Evolutionary conservation across 1,140 invertebrate genomes (phyloP).

Genomic region (Plodia interpunctella): DNA sequence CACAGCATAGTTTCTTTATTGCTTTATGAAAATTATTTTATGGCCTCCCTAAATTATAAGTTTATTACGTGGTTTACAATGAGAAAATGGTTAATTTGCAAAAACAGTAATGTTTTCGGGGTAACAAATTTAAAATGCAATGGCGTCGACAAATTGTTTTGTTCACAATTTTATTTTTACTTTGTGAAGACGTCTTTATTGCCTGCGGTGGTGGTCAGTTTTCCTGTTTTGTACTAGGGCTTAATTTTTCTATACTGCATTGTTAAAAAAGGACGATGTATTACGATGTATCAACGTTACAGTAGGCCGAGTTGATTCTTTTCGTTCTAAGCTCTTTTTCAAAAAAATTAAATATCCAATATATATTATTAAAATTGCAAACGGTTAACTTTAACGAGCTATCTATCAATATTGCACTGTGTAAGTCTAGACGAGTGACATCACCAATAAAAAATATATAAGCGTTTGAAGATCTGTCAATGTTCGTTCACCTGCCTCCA

Average conservation of each 20-base stretch:
- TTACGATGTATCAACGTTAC: too few species aligned
- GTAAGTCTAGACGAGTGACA: constrained; percentile 10
- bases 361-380: not conserved
- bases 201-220: too few species aligned
- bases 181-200: too few species aligned
- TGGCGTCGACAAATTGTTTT: not conserved
- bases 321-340: too few species aligned
- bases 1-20: not conserved
- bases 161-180: too few species aligned
- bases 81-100: not conserved
- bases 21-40: not conserved
- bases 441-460: not conserved
- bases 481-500: constrained; percentile 13
- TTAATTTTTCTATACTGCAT: too few species aligned
- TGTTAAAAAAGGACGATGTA: too few species aligned
- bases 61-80: not conserved
- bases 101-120: not conserved
- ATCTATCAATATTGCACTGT: not conserved
- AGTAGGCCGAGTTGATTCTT: too few species aligned
- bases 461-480: not conserved
- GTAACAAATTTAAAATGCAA: not conserved
- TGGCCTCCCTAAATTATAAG: not conserved
- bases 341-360: too few species aligned
- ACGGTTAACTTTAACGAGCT: not conserved
- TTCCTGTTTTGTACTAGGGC: too few species aligned